Conservation (phyloP, 2,888 invertebrate species). For the Emmelina monodactyla region DNA sequence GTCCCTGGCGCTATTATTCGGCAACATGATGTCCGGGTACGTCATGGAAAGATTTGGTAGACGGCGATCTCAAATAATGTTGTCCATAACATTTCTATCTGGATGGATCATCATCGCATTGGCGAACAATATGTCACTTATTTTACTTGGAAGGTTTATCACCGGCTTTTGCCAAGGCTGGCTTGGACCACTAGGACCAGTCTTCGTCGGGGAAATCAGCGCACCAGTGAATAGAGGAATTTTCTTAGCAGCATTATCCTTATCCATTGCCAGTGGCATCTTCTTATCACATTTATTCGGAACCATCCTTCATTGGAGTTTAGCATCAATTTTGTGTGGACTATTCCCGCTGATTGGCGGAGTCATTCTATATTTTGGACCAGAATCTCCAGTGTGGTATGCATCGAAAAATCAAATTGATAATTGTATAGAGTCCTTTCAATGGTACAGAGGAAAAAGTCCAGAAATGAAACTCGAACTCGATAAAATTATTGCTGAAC, state of each 20-base stretch:
- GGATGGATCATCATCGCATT: slow-evolving; percentile 69
- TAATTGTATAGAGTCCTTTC: slow-evolving; percentile 66
- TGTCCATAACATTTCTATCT: slow-evolving; percentile 56
- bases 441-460: slow-evolving; percentile 68
- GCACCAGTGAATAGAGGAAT: slow-evolving; percentile 69
- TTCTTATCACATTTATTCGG: slow-evolving; percentile 72
- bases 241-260: slow-evolving; percentile 67
- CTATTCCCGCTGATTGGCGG: slow-evolving; percentile 60
- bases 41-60: slow-evolving; percentile 70
- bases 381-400: slow-evolving; percentile 76
- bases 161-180: slow-evolving; percentile 68
- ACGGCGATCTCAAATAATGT: slow-evolving; percentile 55
- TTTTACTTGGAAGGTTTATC: slow-evolving; percentile 64
- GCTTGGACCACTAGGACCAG: slow-evolving; percentile 62
- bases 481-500: slow-evolving; percentile 49
- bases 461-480: slow-evolving; percentile 54
- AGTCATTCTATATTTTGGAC: slow-evolving; percentile 63
- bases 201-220: slow-evolving; percentile 68
- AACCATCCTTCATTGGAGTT: slow-evolving; percentile 68
- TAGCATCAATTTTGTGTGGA: slow-evolving; percentile 63
- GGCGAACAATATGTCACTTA: slow-evolving; percentile 45
- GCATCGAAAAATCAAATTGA: slow-evolving; percentile 65
- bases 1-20: slow-evolving; percentile 67
- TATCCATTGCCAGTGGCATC: slow-evolving; percentile 71
- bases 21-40: slow-evolving; percentile 67